These are phyloP conservation scores for Tetramorium simillimum DNA, from an alignment of 1,140 invertebrate species.

Conservation along the genomic window DNA sequence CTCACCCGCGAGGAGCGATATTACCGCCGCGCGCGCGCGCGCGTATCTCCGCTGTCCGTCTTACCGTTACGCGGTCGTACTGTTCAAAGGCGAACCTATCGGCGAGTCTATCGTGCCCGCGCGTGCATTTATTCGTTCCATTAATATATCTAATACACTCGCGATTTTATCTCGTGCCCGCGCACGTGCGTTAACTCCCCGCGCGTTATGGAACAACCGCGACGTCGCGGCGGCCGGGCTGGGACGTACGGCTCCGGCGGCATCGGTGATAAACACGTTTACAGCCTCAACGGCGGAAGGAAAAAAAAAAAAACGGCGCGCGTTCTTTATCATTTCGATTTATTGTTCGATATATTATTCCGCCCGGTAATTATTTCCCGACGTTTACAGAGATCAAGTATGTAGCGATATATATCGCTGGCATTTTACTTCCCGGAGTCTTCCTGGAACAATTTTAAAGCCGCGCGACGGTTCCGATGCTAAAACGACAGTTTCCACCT, in stretches of 20 bases:
- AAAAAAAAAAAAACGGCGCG: neutral
- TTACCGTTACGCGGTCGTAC: conserved; percentile 64
- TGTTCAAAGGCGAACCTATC: conserved; percentile 57
- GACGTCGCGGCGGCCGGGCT: neutral
- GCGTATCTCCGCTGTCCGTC: conserved; percentile 43
- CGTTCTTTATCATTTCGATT: neutral
- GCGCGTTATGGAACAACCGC: conserved; percentile 7
- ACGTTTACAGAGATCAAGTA: neutral
- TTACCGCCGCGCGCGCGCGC: conserved; percentile 2
- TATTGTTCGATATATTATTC: neutral
- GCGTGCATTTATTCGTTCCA: conserved; percentile 32
- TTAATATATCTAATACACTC: conserved; percentile 47
- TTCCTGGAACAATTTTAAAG: neutral
- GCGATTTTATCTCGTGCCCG: conserved; percentile 33
- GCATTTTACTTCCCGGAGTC: neutral
- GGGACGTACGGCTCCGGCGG: neutral
- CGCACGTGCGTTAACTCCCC: conserved; percentile 29
- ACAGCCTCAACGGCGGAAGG: neutral
- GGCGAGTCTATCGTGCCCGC: conserved; percentile 29
- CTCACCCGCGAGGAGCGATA: conserved; percentile 8
- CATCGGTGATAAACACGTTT: neutral
- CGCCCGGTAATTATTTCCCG: neutral
- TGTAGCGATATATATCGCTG: neutral
- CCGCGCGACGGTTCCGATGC: neutral
- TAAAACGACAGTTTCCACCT: neutral